Evolutionary conservation across 2,797 vertebrate genomes (phyloP).

Genomic region (Pseudochirops cupreus): DNA sequence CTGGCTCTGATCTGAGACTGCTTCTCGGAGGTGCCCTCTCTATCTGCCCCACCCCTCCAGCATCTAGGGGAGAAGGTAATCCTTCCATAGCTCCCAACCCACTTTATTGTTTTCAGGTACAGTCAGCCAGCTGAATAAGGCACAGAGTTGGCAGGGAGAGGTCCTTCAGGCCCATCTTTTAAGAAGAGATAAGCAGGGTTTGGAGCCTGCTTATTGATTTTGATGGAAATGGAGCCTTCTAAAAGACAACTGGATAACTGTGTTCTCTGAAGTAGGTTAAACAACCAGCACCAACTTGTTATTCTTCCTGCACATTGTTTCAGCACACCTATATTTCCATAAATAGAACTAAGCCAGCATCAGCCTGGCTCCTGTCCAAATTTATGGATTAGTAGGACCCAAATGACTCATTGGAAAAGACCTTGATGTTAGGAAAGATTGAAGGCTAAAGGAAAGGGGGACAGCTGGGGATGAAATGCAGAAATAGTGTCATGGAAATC

Average conservation of each 20-base stretch:
- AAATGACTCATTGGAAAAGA: background rate
- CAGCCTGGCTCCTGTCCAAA: background rate
- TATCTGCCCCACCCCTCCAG: background rate
- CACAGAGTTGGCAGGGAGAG: background rate
- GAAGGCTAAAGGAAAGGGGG: background rate
- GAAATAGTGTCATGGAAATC: background rate
- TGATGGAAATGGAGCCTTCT: background rate
- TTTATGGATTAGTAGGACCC: background rate
- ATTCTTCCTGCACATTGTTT: background rate
- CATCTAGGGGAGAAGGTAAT: background rate
- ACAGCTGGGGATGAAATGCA: background rate
- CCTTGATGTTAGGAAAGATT: background rate
- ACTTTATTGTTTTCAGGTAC: background rate
- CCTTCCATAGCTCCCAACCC: background rate
- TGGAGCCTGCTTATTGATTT: background rate
- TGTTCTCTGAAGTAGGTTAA: background rate
- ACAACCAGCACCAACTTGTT: background rate
- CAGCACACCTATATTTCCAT: background rate
- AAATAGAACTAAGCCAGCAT: background rate
- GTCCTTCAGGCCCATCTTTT: background rate
- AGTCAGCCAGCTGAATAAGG: background rate
- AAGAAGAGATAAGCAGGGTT: background rate
- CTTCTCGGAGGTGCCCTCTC: background rate
- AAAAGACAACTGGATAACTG: background rate
- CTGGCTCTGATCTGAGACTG: background rate